A percentile compares a stretch with the other conserved stretches of the same genome.
These are phyloP conservation scores for Nymphalis c-album DNA, from an alignment of 2,888 invertebrate species.

Conservation along the genomic window DNA sequence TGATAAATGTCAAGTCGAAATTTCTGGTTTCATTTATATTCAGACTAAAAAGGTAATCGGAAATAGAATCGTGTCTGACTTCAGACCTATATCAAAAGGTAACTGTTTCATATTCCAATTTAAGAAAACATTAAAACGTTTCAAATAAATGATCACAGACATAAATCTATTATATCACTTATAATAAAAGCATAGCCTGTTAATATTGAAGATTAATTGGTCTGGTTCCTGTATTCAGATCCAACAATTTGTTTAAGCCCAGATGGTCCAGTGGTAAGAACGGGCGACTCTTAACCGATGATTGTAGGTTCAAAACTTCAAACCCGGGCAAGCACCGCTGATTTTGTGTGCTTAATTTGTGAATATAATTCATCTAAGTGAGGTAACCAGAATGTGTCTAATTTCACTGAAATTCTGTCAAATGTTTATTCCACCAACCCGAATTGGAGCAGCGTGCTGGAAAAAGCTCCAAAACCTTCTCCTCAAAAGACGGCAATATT, in stretches of 20 bases:
- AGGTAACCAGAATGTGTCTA: too few relatives aligned
- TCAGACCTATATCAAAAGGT: background rate
- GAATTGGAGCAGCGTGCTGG: too few relatives aligned
- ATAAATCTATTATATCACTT: background rate
- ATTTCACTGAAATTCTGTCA: too few relatives aligned
- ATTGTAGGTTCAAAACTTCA: too few relatives aligned
- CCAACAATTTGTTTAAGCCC: background rate
- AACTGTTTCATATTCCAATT: background rate
- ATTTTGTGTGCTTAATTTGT: too few relatives aligned
- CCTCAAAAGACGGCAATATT: too few relatives aligned
- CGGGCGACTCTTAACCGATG: too few relatives aligned
- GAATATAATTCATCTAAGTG: too few relatives aligned
- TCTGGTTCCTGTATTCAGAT: background rate
- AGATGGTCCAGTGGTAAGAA: too few relatives aligned
- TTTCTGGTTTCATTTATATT: background rate
- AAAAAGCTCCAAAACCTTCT: too few relatives aligned
- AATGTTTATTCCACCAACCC: too few relatives aligned
- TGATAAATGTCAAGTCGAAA: background rate
- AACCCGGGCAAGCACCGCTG: too few relatives aligned
- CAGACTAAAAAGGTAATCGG: background rate
- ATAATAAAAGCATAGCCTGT: background rate
- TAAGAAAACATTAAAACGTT: background rate
- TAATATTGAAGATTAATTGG: conserved; percentile 3
- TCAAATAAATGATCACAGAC: background rate
- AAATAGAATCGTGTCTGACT: background rate